These are phyloP conservation scores for Enoplosus armatus DNA, from an alignment of 2,797 vertebrate species.

Conservation along the genomic window DNA sequence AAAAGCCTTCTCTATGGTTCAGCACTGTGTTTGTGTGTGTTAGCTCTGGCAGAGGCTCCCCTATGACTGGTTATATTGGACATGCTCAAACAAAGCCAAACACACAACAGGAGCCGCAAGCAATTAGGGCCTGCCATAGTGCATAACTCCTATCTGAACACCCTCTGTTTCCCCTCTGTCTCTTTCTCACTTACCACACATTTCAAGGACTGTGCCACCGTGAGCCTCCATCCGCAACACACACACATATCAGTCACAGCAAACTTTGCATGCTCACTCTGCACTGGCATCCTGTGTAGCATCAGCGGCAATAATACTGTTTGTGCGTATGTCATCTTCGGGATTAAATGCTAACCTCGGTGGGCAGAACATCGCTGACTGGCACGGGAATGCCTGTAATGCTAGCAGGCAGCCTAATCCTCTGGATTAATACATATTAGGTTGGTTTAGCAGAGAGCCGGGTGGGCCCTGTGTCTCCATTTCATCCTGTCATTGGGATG, in stretches of 20 bases:
- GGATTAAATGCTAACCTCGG: constrained; percentile 52
- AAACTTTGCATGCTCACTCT: constrained; percentile 26
- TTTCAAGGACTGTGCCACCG: constrained; percentile 23
- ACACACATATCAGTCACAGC: constrained; percentile 20
- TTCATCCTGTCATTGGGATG: constrained; percentile 44
- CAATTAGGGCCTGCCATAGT: constrained; percentile 80
- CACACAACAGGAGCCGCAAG: constrained; percentile 82
- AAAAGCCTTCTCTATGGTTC: constrained; percentile 65
- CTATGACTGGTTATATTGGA: constrained; percentile 81
- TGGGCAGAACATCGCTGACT: constrained; percentile 57
- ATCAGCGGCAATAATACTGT: constrained; percentile 26
- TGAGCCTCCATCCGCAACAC: constrained; percentile 16
- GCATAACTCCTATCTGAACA: constrained; percentile 67
- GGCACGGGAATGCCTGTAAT: constrained; percentile 54
- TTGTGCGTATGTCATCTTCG: constrained; percentile 50
- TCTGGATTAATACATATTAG: constrained; percentile 62
- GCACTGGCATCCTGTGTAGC: constrained; percentile 34
- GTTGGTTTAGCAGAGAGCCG: constrained; percentile 46
- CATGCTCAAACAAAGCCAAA: constrained; percentile 85
- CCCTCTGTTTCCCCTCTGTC: constrained; percentile 41
- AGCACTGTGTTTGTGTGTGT: constrained; percentile 63
- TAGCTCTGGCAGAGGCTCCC: constrained; percentile 80
- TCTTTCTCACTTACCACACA: constrained; percentile 32
- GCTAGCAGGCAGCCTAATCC: constrained; percentile 60
- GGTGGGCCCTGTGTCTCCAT: constrained; percentile 60